Evolutionary conservation across 1,140 invertebrate genomes (phyloP), one percentile per base, ranked within the genome.

Genomic region (Drosophila arizonae): DNA sequence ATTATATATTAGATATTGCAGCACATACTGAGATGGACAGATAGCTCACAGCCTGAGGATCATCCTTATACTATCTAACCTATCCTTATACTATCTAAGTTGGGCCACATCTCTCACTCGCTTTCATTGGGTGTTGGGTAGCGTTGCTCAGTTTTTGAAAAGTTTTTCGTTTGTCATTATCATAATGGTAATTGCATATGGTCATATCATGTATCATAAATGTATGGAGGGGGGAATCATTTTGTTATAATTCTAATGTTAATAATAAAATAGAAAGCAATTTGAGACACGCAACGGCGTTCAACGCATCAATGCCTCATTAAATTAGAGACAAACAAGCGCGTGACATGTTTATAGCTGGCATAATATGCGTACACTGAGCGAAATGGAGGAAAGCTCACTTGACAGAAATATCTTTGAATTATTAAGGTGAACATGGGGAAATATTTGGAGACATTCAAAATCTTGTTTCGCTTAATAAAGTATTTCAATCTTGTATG

Each of bases 221-320:
- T 21, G 15, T 6, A 43, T 10, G 30, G 36, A 6, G 5, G 10
- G 11, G 10, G 41, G 21, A 69, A 41, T 67, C 64, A 72, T 79
- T 64, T 52, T 58, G 58, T 57, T 61, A 66, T 60, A 39, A 52
- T 76, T 76, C 69, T 72, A 76, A 76, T 72, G 65, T 46, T 67
- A 54, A 56, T 87, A 88, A 79, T 88, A 79, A 88, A 87, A 69
- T 79, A 88, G 72, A 82, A 88, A 79, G 72, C 76, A 84, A 84
- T 84, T 88, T 84, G 76, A 61, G 61, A 73, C 82, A 87, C 82
- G 84, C 82, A 77, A 87, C 48, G 45, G 46, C 66, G 46, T 54
- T 73, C 54, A 73, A 84, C 80, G 84, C 84, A 72, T 87, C 84
- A 79, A 88, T 88, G 84, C 79, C 64, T 48, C 64, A 65, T 30